These are phyloP conservation scores for Cichlasoma orientale DNA, from an alignment of 2,797 vertebrate genomes.

Conservation along the genomic window DNA sequence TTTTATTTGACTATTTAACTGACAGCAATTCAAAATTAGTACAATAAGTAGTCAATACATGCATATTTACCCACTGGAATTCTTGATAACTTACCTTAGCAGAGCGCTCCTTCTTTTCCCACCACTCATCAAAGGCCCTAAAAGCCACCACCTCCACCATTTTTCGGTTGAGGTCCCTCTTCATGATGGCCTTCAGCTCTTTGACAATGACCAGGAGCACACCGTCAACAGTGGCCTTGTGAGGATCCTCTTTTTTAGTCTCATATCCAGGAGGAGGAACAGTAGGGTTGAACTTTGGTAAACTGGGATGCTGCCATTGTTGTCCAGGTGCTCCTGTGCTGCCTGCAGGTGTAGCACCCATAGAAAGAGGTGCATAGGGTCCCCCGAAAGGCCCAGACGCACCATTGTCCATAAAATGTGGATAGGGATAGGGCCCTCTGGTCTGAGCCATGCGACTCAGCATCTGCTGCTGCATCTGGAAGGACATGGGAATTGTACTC, in stretches of 20 bases:
- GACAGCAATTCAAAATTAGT: not conserved
- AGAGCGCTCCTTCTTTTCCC: conserved; percentile 96
- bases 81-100: conserved; percentile 86
- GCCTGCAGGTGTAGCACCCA: conserved; percentile 71
- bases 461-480: conserved; percentile 99
- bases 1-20: not conserved
- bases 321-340: conserved; percentile 81
- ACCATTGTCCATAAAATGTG: conserved; percentile 83
- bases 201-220: conserved; percentile 95
- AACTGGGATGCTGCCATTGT: conserved; percentile 85
- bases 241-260: conserved; percentile 94
- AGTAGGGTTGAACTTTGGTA: conserved; percentile 95
- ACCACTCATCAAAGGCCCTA: conserved; percentile 97
- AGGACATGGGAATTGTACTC: conserved; percentile 95
- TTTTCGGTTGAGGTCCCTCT: conserved; percentile 96
- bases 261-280: conserved; percentile 95
- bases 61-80: not conserved
- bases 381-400: conserved; percentile 85
- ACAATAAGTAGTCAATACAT: not conserved
- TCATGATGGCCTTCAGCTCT: conserved; percentile 99
- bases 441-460: conserved; percentile 96
- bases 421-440: conserved; percentile 88
- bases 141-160: conserved; percentile 99
- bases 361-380: conserved; percentile 85
- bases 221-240: conserved; percentile 96